phyloP scores from a whole-genome alignment of 2,888 invertebrate genomes.

The Drosophila limbata region DNA sequence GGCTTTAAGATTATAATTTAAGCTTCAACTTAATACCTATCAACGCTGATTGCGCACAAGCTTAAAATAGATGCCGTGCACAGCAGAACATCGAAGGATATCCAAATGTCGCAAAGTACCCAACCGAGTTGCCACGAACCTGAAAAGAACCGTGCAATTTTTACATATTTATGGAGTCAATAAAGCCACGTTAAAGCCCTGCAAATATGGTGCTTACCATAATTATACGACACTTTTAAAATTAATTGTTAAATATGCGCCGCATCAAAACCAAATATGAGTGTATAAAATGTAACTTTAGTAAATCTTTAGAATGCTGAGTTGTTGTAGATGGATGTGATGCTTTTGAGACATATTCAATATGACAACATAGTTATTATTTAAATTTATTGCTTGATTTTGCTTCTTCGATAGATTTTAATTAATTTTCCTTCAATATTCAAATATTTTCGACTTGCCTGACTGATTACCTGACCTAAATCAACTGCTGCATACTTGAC shows the following conservation, averaged over 20 bases:
- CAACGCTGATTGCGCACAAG: conserved; percentile 64
- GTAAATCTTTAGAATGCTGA: neutral
- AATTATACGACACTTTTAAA: conserved; percentile 9
- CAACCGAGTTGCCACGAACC: conserved; percentile 96
- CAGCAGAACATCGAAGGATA: conserved; percentile 95
- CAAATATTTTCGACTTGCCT: neutral
- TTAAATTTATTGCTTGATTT: conserved; percentile 7
- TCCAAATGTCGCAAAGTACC: conserved; percentile 95
- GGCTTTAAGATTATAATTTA: conserved; percentile 17
- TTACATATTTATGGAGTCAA: conserved; percentile 7
- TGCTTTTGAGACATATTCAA: neutral
- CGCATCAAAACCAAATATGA: neutral
- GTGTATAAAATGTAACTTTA: neutral
- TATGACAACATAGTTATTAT: neutral
- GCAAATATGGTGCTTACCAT: conserved; percentile 13
- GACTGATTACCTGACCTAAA: conserved; percentile 15
- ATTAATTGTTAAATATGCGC: neutral
- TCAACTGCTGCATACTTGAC: conserved; percentile 12
- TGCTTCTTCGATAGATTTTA: neutral
- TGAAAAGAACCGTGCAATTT: conserved; percentile 71
- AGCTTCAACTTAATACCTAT: conserved; percentile 54
- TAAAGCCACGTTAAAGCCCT: neutral
- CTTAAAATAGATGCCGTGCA: conserved; percentile 77
- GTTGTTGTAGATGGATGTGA: neutral
- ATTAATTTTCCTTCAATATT: conserved; percentile 11